Conservation (phyloP, 2,888 invertebrate genomes). For the Orthonychiurus folsomi region DNA sequence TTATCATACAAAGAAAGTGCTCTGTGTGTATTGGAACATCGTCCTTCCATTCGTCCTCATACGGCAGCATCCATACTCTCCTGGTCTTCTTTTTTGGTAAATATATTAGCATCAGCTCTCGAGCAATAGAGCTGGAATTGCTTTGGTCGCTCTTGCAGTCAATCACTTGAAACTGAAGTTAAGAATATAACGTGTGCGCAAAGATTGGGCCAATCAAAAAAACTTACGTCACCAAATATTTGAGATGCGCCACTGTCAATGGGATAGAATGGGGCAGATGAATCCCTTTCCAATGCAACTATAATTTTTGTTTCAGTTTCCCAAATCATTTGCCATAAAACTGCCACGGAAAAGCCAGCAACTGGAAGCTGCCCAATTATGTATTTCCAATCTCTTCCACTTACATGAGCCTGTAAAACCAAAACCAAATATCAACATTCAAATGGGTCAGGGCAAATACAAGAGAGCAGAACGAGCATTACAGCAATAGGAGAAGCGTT, state of each 20-base stretch:
- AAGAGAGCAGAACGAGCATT: slow-evolving; percentile 20
- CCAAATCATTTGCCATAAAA: slow-evolving; percentile 87
- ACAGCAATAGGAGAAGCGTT: slow-evolving; percentile 87
- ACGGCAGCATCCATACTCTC: slow-evolving; percentile 39
- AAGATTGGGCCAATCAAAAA: no score
- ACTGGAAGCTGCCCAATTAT: slow-evolving; percentile 67
- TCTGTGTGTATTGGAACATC: slow-evolving; percentile 53
- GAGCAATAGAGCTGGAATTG: slow-evolving; percentile 32
- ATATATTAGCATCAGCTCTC: slow-evolving; percentile 35
- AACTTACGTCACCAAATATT: slow-evolving; percentile 41
- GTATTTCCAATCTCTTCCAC: slow-evolving; percentile 73
- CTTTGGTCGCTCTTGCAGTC: slow-evolving; percentile 35
- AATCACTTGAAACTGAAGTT: slow-evolving; percentile 34
- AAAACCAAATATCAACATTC: no score
- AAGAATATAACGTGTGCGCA: no score
- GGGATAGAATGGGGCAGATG: slow-evolving; percentile 42
- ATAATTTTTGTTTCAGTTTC: slow-evolving; percentile 75
- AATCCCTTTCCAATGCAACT: slow-evolving; percentile 57
- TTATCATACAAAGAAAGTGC: slow-evolving; percentile 57
- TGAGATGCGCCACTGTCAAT: slow-evolving; percentile 27
- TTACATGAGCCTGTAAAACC: slow-evolving; percentile 64
- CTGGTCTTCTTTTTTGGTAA: slow-evolving; percentile 37
- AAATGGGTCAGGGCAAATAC: slow-evolving; percentile 3
- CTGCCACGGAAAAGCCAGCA: slow-evolving; percentile 49
- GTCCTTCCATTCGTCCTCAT: slow-evolving; percentile 40